These are phyloP conservation scores for Nephrocerus scutellatus DNA, from an alignment of 2,888 invertebrate genomes.

Conservation along the genomic window DNA sequence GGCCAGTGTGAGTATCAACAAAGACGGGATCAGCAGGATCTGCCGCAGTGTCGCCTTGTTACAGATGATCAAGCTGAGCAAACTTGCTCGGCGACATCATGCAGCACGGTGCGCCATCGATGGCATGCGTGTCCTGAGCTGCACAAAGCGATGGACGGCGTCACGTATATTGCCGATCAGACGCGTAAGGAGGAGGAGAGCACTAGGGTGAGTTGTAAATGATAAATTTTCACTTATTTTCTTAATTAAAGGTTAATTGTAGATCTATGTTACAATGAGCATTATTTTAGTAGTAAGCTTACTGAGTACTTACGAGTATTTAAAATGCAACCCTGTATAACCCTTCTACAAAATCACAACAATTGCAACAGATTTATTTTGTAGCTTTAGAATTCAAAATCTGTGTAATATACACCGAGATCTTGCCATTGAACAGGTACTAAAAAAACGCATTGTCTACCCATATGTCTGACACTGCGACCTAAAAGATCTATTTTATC, in stretches of 20 bases:
- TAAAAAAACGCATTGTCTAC: too few species aligned
- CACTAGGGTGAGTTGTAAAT: constrained; percentile 62
- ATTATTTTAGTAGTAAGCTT: too few species aligned
- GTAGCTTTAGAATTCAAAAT: too few species aligned
- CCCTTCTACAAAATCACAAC: too few species aligned
- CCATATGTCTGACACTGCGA: too few species aligned
- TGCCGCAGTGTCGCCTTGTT: constrained; percentile 35
- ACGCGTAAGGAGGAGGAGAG: constrained; percentile 87
- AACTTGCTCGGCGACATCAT: constrained; percentile 31
- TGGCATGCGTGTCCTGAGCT: constrained; percentile 90
- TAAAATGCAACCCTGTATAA: too few species aligned
- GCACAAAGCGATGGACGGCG: constrained; percentile 87
- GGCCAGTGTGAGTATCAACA: constrained; percentile 30
- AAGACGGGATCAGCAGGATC: constrained; percentile 35
- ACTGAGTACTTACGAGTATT: too few species aligned
- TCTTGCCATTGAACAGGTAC: too few species aligned
- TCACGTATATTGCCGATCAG: constrained; percentile 87
- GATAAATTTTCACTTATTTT: constrained; percentile 4
- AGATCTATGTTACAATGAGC: not conserved
- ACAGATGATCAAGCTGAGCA: constrained; percentile 42
- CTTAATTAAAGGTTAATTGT: not conserved
- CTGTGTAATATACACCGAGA: too few species aligned
- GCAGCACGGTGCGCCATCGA: constrained; percentile 56
- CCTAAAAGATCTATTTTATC: too few species aligned
- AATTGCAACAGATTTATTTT: too few species aligned